Evolutionary conservation across 2,113 vertebrate genomes (phyloP), one percentile per base, ranked within the genome.

Genomic region (Tympanuchus pallidicinctus): DNA sequence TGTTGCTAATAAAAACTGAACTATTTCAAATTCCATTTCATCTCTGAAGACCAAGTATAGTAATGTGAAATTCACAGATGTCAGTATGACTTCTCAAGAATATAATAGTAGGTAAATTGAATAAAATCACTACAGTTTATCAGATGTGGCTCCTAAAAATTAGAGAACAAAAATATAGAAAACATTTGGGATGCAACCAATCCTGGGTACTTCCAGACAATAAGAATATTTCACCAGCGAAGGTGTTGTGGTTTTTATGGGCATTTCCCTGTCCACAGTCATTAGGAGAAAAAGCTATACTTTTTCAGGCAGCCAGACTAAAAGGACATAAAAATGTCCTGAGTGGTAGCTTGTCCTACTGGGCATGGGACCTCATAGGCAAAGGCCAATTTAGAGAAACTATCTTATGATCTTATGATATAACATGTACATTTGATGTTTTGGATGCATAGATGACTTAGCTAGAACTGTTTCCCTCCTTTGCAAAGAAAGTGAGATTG

Each of bases 351-450:
- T 89, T 87, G 82, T 85, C 45, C 81, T 88, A 5, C n/a, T 92
- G 60, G 36, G 84, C n/a, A 22, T 21, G 91, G 20, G 40, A 80
- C 24, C n/a, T 87, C n/a, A 66, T 17, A 43, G 42, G 27, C 57
- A 42, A 72, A 54, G 19, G 73, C 32, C 48, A 74, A 15, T 86
- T 32, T 8, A 11, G 43, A 82, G n/a, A 73, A 85, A 79, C 32
- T 61, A 0, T 34, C 30, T 1, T 0, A 73, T 79, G 54, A 57
- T 69, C 11, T 72, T 87, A 50, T 0, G 19, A n/a, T 59, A n/a
- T 16, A 42, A 86, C 72, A 73, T 76, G 27, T 1, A 59, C 21
- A 21, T 50, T 42, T 85, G 54, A 9, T 87, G 52, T 61, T 87
- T 82, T 59, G 1, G 8, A 5, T 25, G 22, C 5, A 43, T 63